Evolutionary conservation across 1,140 invertebrate species (phyloP).

Genomic region (Thaumetopoea pityocampa): DNA sequence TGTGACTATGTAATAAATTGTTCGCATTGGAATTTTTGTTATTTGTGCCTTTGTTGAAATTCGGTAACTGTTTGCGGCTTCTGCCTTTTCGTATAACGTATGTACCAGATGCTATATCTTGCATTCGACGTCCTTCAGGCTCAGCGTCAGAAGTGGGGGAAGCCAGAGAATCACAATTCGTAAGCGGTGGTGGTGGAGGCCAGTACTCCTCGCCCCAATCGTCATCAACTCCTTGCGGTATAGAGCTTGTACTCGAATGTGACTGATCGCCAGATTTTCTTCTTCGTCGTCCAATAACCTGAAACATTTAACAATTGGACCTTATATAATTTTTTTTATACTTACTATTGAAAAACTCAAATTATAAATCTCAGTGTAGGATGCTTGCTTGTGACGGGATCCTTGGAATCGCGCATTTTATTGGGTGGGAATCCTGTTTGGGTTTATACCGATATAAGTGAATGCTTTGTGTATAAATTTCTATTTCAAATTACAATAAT

Average conservation of each 20-base stretch:
- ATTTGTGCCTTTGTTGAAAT: slow-evolving; percentile 60
- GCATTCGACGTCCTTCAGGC: slow-evolving; percentile 74
- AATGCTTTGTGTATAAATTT: too few species aligned
- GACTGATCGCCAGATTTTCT: slow-evolving; percentile 77
- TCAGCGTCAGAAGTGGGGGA: slow-evolving; percentile 81
- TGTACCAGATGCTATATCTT: slow-evolving; percentile 81
- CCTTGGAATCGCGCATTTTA: too few species aligned
- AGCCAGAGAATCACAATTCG: slow-evolving; percentile 79
- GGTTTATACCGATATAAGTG: too few species aligned
- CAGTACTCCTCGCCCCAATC: slow-evolving; percentile 78
- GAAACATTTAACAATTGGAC: slow-evolving; percentile 31
- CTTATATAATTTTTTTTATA: neutral
- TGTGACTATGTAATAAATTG: slow-evolving; percentile 57
- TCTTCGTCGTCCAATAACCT: slow-evolving; percentile 78
- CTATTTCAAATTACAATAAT: too few species aligned
- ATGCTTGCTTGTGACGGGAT: too few species aligned
- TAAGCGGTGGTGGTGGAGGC: slow-evolving; percentile 79
- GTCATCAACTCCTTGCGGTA: slow-evolving; percentile 73
- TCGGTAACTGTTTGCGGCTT: slow-evolving; percentile 72
- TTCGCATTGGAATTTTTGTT: slow-evolving; percentile 67
- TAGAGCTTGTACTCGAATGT: slow-evolving; percentile 78
- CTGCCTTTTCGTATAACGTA: slow-evolving; percentile 83
- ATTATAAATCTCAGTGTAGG: too few species aligned
- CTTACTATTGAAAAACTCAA: too few species aligned
- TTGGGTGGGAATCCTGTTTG: too few species aligned